Conservation (phyloP, 1,140 invertebrate genomes). For the Neuroterus valhalla region DNA sequence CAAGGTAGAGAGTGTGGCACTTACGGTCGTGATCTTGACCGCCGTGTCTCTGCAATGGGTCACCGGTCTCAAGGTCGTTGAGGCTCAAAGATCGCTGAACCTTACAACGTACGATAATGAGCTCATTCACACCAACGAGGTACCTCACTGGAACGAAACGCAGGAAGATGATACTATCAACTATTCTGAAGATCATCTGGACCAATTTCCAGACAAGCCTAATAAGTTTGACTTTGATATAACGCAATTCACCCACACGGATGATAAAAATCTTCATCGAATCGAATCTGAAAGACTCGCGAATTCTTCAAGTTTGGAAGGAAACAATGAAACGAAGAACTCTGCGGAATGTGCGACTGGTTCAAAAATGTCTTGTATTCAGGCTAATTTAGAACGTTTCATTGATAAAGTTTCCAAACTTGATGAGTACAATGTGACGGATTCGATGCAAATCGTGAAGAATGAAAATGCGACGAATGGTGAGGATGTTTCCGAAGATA, state of each 20-base stretch:
- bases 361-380: constrained; percentile 46
- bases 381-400: constrained; percentile 48
- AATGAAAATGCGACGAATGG: constrained; percentile 41
- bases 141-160: constrained; percentile 14
- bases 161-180: constrained; percentile 39
- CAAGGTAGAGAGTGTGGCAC: constrained; percentile 49
- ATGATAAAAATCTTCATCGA: constrained; percentile 53
- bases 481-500: constrained; percentile 34
- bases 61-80: constrained; percentile 48
- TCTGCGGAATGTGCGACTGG: constrained; percentile 36
- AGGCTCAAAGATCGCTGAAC: constrained; percentile 38
- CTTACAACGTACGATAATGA: constrained; percentile 51
- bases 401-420: constrained; percentile 55
- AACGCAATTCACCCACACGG: constrained; percentile 56
- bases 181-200: constrained; percentile 50
- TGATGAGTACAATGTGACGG: constrained; percentile 63
- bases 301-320: constrained; percentile 33
- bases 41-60: constrained; percentile 49
- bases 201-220: constrained; percentile 60
- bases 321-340: constrained; percentile 33
- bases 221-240: constrained; percentile 66
- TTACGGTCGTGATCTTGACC: constrained; percentile 53
- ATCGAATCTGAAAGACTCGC: constrained; percentile 49
- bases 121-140: constrained; percentile 43
- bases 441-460: constrained; percentile 64